Conservation (phyloP, 2,888 invertebrate species). For the Cryptophagus acutangulus region DNA sequence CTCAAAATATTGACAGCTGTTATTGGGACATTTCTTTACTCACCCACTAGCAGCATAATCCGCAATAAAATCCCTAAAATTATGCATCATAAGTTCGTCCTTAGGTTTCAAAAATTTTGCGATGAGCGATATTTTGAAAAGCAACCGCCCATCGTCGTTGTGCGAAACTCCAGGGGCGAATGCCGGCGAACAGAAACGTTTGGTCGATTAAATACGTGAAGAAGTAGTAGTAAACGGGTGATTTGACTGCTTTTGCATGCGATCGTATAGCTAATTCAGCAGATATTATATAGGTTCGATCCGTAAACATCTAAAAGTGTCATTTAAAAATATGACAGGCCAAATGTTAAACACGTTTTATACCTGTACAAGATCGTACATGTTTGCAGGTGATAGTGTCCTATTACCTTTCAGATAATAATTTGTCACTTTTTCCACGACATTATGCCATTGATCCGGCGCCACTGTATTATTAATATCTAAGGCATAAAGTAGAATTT, state of each 20-base stretch:
- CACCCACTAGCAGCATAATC: constrained; percentile 32
- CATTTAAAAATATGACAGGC: constrained; percentile 3
- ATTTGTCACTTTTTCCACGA: constrained; percentile 31
- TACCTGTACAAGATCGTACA: constrained; percentile 34
- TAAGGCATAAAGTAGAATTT: constrained; percentile 32
- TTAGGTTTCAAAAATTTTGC: constrained; percentile 16
- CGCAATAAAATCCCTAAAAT: constrained; percentile 30
- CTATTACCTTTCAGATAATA: constrained; percentile 33
- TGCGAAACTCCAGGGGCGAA: constrained; percentile 32
- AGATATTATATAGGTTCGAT: constrained; percentile 53
- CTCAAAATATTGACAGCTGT: no score
- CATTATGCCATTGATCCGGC: constrained; percentile 21
- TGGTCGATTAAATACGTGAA: constrained; percentile 26
- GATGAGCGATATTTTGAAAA: constrained; percentile 23
- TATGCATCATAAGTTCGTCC: constrained; percentile 33
- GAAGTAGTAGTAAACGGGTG: constrained; percentile 31
- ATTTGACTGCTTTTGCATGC: constrained; percentile 30
- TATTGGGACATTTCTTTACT: no score
- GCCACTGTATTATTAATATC: constrained; percentile 36
- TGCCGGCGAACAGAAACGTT: constrained; percentile 18
- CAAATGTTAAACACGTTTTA: constrained; percentile 10
- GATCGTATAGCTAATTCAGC: constrained; percentile 30
- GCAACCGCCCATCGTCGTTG: constrained; percentile 28
- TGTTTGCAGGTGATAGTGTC: constrained; percentile 26
- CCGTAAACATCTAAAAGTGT: constrained; percentile 55